Evolutionary conservation across 2,113 vertebrate genomes (phyloP), one percentile per base, ranked within the genome.

Genomic region (Petroica traversi): DNA sequence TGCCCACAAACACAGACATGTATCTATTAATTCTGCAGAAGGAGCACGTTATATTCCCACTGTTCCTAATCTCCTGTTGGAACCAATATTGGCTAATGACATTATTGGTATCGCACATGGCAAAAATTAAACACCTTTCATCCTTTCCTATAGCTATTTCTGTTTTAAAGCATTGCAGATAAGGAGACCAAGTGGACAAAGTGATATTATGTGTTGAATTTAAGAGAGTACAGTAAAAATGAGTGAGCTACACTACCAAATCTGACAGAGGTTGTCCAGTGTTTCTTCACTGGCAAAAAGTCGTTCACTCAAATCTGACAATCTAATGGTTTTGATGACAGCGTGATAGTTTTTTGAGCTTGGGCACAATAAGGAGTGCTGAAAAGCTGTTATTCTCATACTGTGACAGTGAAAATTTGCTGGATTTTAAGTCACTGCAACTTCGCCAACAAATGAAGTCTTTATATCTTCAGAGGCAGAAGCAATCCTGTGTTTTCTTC

Each of bases 121-220:
- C 88, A 93, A 83, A 87, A 83, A 93, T 95, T 95, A 92, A 97
- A 85, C 67, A n/a, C 80, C 86, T 91, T 86, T 94, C 88, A 92
- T 79, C 36, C 88, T 86, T 83, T 75, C 90, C 87, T 78, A 69
- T 75, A 80, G 89, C 87, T 88, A 18, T 93, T 94, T 54, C 59
- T 90, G 16, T 72, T 89, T 69, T 74, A 86, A 91, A 63, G 43
- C 57, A 11, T 36, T 58, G 33, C 23, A 87, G 94, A 75, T 92
- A 91, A 90, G 59, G 51, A 91, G 55, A 54, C 64, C 63, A 33
- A 94, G 57, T 92, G 80, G 80, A 84, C 61, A 52, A 61, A 38
- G 33, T 77, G 77, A 78, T 91, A 59, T 11, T 54, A 6, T 51
- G 23, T 49, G 48, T 46, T 81, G 80, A 80, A 75, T 92, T 84